Base-by-base conservation (phyloP, 35 echinoderm and acorn worm species). In the Diadema setosum region DNA sequence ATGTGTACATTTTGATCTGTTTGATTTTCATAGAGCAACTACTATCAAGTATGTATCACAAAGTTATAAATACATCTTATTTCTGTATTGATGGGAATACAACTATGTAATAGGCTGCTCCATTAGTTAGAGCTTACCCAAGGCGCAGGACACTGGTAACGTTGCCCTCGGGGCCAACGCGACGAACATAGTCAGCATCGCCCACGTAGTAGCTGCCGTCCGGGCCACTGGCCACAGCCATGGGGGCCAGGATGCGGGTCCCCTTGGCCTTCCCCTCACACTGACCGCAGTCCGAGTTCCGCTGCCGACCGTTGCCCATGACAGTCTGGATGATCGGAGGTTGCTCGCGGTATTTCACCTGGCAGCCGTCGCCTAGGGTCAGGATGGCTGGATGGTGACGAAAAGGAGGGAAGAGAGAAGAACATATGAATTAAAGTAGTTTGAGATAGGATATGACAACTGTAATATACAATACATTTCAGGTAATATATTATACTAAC, bases 151-250 rank as follows among this genome's bases (percentile, higher is more conserved):
- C 34, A 78, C 74, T 85, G 42, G 88, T 95, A 4, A 83, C 75
- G 84, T 99, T 95, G 0, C 96, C 96, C 36, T 92, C 90, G 3
- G 86, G 92, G 27, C 83, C 58, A 46, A 99, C 94, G 46, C 81
- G 88, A 20, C 93, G 84, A 56, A 99, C 89, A 26, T 94, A 87
- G 52, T 99, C 89, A 14, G 60, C 90, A 75, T 99, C 96, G 43
- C 96, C 96, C 3, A 99, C 93, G 80, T 87, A 99, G 25, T 95
- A 41, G 70, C 90, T 91, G 2, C 96, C 96, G 76, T 95, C 89
- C 0, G 83, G 87, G 29, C 58, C 58, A 58, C 58, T 83, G 9
- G 88, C 96, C 50, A 99, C 35, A 26, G 96, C 92, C 14, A 89
- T 91, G 9, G 96, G 96, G 52, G 96, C 96, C 11, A 94, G 85